Conservation (phyloP, 2,888 invertebrate genomes). For the Aromia moschata region DNA sequence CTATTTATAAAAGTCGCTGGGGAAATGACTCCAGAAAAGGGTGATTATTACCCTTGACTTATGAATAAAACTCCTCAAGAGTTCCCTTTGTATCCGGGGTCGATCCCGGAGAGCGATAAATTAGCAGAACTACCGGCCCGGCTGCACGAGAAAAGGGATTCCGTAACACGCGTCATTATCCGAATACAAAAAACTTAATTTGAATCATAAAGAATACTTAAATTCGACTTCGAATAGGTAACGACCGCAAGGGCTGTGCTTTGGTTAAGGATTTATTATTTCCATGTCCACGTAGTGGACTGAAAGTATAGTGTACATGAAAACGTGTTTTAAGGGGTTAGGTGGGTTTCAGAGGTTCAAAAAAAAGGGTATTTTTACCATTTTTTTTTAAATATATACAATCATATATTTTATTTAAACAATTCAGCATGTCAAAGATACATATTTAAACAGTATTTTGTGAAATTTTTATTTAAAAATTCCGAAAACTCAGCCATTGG, state of each 20-base stretch:
- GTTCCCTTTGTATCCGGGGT: slow-evolving; percentile 16
- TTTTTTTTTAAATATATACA: no score
- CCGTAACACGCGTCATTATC: slow-evolving; percentile 21
- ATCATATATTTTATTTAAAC: no score
- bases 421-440: no score
- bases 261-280: background rate
- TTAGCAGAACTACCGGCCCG: slow-evolving; percentile 19
- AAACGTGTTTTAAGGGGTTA: background rate
- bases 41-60: slow-evolving; percentile 30
- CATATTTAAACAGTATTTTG: no score
- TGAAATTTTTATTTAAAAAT: no score
- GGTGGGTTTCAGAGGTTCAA: no score
- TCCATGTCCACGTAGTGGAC: no score
- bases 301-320: no score
- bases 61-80: slow-evolving; percentile 27
- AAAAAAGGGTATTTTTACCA: no score
- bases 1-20: slow-evolving; percentile 25
- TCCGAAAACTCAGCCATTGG: no score
- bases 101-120: slow-evolving; percentile 22
- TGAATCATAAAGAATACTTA: slow-evolving; percentile 19
- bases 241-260: slow-evolving; percentile 4
- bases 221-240: slow-evolving; percentile 7
- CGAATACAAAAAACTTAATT: slow-evolving; percentile 25
- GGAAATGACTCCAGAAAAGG: slow-evolving; percentile 26
- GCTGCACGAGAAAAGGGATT: slow-evolving; percentile 14